Evolutionary conservation across 1,140 invertebrate genomes (phyloP), one percentile per base, ranked within the genome.

Genomic region (Tigriopus japonicus): DNA sequence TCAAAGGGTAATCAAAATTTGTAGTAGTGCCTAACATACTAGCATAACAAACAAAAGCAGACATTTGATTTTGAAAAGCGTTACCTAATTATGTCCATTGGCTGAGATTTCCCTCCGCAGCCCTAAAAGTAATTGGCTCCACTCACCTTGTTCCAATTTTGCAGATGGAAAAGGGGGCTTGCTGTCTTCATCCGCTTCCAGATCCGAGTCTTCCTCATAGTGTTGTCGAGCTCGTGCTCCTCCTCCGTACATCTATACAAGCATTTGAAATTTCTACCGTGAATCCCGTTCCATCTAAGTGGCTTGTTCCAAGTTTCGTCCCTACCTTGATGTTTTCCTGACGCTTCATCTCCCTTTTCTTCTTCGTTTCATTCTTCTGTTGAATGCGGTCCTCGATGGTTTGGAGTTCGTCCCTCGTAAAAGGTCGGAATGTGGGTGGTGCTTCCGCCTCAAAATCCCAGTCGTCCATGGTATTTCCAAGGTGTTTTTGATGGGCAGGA

Each of bases 211-310:
- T 19, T 40, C 17, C 17, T 40, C 42, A 41, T 59, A 59, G 17
- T 19, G 13, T 21, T 59, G 43, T 21, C 58, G 14, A 14, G 58
- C 58, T 21, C 58, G 58, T 5, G 58, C 58, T 14, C 28, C 28
- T 17, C 49, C 58, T 17, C 58, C 58, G 24, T 42, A 59, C 49
- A 49, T 45, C 58, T 59, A n/a, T 2, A 42, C 10, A 49, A 24
- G 19, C 1, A 21, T 2, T 7, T 2, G 3, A 12, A 49, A 21
- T 17, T 15, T 17, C 21, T 15, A 49, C n/a, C 15, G 19, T 17
- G 45, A 49, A 49, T 5, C 15, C 10, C n/a, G 15, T 49, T 49
- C 21, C 15, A n/a, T 6, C 45, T 5, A 21, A 49, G 28, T 35
- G n/a, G n/a, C n/a, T n/a, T n/a, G 28, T 35, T 35, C 28, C 28